Evolutionary conservation across 2,888 invertebrate genomes (phyloP).

Genomic region (Synanthedon myopaeformis): DNA sequence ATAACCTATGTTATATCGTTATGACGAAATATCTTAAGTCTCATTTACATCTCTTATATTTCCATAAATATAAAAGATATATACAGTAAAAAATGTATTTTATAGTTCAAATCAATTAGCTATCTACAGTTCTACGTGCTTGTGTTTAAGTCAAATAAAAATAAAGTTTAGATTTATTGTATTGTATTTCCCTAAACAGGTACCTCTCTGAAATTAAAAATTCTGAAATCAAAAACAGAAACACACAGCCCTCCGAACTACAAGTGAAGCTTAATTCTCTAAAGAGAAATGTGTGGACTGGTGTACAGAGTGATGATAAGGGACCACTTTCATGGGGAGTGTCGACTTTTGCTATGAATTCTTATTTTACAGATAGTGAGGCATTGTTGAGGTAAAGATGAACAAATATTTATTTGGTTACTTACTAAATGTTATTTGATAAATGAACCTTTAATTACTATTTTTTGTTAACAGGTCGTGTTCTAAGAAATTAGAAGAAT

Average conservation of each 20-base stretch:
- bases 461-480: conserved; percentile 65
- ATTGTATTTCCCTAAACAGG: conserved; percentile 16
- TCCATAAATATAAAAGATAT: no score
- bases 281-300: conserved; percentile 82
- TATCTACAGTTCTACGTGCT: no score
- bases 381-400: conserved; percentile 62
- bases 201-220: conserved; percentile 50
- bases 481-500: conserved; percentile 72
- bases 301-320: conserved; percentile 61
- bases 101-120: no score
- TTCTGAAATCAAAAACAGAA: conserved; percentile 43
- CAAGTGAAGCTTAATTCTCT: conserved; percentile 77
- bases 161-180: neutral
- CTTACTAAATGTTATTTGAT: neutral
- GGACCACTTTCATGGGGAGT: conserved; percentile 77
- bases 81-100: no score
- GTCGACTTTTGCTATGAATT: conserved; percentile 67
- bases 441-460: conserved; percentile 1
- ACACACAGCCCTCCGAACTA: conserved; percentile 68
- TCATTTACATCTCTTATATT: no score
- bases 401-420: conserved; percentile 2
- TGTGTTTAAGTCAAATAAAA: neutral
- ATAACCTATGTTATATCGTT: no score
- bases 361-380: conserved; percentile 69
- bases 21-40: no score